Base-by-base conservation (phyloP, 2,888 invertebrate genomes). In the Celastrina argiolus region DNA sequence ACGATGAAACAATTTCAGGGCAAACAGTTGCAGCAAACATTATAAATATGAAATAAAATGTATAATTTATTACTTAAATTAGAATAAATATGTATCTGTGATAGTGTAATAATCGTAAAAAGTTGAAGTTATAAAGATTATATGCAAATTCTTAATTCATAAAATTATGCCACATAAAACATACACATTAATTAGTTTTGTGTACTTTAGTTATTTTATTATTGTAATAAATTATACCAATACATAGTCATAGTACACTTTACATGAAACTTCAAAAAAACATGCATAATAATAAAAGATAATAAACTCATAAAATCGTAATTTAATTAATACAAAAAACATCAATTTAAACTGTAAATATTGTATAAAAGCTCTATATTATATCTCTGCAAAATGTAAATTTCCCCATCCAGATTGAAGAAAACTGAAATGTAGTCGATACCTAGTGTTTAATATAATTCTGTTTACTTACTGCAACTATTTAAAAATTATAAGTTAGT, bases 51-150 rank as follows among this genome's bases (percentile, higher is more conserved):
- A 45, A 51, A 51, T 14, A 51, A 51, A 51, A 51, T 26, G 8
- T 22, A 51, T 22, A 51, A 12, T 51, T 51, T 51, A 26, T 26
- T 51, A 26, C 12, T 26, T 51, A 3, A 26, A 51, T 22, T 51
- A 51, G 14, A 26, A 22, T 51, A 26, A 22, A 22, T 51, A 14
- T 22, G 14, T 14, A 51, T 51, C 14, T 16, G 4, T 4, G 31
- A 51, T 8, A 5, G 22, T 22, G 51, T 51, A 51, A 51, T 51
- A 51, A 51, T 51, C 51, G 22, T 51, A 51, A 51, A 51, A 51
- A 51, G 51, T 22, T 51, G 51, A 22, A 51, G 51, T 51, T 51
- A 51, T 51, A 51, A 22, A 51, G 51, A 51, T 51, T 51, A 51
- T 51, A 51, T 51, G 51, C 51, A 51, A 51, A 51, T 51, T 22